Percentiles rank a stretch among this genome's conserved stretches.
phyloP scores from a whole-genome alignment of 2,797 vertebrate genomes.

The Rhynchotus rufescens region DNA sequence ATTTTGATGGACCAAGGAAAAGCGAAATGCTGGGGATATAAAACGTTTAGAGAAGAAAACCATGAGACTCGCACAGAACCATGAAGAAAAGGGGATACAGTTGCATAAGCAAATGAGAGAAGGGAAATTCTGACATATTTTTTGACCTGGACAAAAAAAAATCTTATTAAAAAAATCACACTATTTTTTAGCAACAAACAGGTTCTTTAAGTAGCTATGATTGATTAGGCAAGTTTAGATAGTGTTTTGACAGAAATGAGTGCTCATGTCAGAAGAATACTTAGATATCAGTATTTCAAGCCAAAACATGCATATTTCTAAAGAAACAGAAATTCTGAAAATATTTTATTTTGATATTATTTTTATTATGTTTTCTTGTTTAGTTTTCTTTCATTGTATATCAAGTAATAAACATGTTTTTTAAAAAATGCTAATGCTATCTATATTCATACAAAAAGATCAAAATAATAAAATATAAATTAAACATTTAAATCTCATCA shows the following conservation, averaged over 20 bases:
- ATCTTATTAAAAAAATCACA: neutral
- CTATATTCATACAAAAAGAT: neutral
- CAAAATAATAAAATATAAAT: neutral
- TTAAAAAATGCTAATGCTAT: neutral
- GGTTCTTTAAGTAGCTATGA: neutral
- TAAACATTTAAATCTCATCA: neutral
- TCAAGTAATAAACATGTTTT: neutral
- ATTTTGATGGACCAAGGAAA: neutral
- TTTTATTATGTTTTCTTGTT: neutral
- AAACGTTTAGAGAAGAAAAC: neutral
- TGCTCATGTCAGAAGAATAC: accelerated
- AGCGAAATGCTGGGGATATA: neutral
- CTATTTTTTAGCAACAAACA: neutral
- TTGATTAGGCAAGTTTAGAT: neutral
- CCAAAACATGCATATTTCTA: neutral
- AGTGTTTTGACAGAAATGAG: neutral
- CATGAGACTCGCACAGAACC: accelerated
- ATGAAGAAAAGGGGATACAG: accelerated
- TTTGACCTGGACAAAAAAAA: neutral
- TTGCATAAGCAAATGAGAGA: neutral
- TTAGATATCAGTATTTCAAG: accelerated
- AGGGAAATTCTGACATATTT: neutral
- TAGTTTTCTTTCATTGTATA: neutral
- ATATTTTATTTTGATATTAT: neutral
- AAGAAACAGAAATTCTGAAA: neutral